Conservation (phyloP, 2,113 vertebrate species). For the Varanus salvator region DNA sequence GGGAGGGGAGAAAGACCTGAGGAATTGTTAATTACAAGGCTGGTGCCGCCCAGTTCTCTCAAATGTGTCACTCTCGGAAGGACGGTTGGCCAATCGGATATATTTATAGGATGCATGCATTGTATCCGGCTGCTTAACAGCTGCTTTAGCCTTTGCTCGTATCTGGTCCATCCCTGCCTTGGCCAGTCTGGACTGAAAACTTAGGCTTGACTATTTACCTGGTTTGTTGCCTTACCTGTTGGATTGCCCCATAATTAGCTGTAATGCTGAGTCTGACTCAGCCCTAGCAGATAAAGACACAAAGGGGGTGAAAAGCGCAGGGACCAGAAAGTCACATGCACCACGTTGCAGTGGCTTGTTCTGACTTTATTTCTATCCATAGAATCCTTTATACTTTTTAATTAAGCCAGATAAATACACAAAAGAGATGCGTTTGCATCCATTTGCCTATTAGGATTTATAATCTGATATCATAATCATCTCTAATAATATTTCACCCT, state of each 20-base stretch:
- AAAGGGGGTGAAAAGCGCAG: background rate
- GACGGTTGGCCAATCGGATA: background rate
- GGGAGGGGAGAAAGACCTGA: background rate
- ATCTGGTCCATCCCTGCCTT: too few species aligned
- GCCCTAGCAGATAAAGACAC: background rate
- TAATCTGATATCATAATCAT: background rate
- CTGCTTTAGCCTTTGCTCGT: too few species aligned
- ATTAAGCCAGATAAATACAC: background rate
- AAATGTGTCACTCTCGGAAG: background rate
- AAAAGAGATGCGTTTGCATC: background rate
- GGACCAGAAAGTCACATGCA: background rate
- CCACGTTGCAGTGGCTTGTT: background rate
- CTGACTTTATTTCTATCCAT: background rate
- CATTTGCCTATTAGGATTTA: background rate
- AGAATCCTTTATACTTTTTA: background rate
- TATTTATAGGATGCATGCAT: too few species aligned
- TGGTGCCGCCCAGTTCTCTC: fast-evolving
- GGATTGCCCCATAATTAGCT: too few species aligned
- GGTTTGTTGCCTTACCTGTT: too few species aligned
- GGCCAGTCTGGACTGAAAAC: too few species aligned
- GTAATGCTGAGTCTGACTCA: too few species aligned
- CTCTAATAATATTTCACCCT: background rate
- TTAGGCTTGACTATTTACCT: too few species aligned
- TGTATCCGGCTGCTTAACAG: too few species aligned
- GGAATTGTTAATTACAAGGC: background rate